Evolutionary conservation across 2,797 vertebrate genomes (phyloP).

Genomic region (Rousettus madagascariensis): DNA sequence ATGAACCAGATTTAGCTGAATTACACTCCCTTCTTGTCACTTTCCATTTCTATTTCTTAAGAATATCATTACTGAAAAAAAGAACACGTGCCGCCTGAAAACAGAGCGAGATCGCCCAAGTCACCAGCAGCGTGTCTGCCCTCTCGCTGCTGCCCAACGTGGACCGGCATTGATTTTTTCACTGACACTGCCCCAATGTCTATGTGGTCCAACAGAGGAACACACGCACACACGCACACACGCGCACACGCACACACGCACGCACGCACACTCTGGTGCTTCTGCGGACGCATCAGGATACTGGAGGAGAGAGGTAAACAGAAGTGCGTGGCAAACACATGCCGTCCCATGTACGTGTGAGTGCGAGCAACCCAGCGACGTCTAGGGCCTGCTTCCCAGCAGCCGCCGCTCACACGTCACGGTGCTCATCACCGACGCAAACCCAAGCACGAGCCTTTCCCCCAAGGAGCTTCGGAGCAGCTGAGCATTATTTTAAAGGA

Average conservation of each 20-base stretch:
- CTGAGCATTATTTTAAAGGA: not conserved
- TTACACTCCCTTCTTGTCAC: constrained; percentile 17
- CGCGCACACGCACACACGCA: not conserved
- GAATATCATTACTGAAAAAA: constrained; percentile 38
- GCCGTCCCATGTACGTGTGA: not conserved
- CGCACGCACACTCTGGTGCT: not conserved
- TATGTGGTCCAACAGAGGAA: not conserved
- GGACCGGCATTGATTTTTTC: not conserved
- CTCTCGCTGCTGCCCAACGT: not conserved
- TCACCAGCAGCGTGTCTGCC: not conserved
- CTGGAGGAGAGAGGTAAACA: not conserved
- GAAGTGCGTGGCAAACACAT: not conserved
- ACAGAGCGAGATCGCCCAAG: not conserved
- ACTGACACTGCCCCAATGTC: not conserved
- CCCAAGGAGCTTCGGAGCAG: not conserved
- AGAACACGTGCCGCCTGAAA: not conserved
- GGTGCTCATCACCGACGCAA: not conserved
- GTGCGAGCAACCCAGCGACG: not conserved
- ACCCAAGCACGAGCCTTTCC: not conserved
- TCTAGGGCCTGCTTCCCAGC: not conserved
- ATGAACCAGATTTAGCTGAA: constrained; percentile 36
- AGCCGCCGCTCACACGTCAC: not conserved
- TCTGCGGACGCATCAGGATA: not conserved
- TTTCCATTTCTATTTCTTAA: constrained; percentile 21
- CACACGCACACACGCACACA: not conserved